These are phyloP conservation scores for Danio aesculapii DNA, from an alignment of 2,797 vertebrate species.

Conservation along the genomic window DNA sequence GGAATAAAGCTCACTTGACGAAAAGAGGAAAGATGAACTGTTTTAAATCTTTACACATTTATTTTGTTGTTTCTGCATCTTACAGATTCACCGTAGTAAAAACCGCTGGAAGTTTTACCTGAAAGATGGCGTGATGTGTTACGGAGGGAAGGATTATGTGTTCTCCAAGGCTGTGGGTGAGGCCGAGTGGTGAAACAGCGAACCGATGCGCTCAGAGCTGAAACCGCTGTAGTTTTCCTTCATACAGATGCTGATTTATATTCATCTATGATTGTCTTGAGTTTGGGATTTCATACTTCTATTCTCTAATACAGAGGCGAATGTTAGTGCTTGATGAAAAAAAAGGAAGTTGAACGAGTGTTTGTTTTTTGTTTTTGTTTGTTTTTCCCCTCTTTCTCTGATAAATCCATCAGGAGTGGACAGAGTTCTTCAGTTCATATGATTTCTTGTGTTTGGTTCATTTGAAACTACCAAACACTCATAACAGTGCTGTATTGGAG, in stretches of 20 bases:
- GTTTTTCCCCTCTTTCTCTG: no score
- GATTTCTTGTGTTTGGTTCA: no score
- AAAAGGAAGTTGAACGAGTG: not conserved
- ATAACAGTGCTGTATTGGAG: no score
- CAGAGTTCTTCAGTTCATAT: no score
- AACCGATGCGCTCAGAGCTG: not conserved
- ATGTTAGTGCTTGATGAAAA: not conserved
- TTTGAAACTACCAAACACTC: no score
- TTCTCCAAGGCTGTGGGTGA: slow-evolving; percentile 96
- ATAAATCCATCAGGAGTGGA: no score
- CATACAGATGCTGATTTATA: not conserved
- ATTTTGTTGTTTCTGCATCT: not conserved
- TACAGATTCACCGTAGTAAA: slow-evolving; percentile 96
- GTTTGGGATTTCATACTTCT: not conserved
- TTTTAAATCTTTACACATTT: not conserved
- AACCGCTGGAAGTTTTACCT: slow-evolving; percentile 98
- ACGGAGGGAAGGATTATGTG: slow-evolving; percentile 91
- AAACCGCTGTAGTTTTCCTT: not conserved
- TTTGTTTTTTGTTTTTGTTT: no score
- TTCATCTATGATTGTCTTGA: not conserved
- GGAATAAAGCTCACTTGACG: no score
- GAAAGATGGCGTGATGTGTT: slow-evolving; percentile 95
- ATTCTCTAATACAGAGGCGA: not conserved
- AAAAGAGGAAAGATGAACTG: no score
- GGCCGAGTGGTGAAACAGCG: slow-evolving; percentile 90